These are phyloP conservation scores for Drosophila yooni DNA, from an alignment of 2,888 invertebrate genomes.

Conservation along the genomic window DNA sequence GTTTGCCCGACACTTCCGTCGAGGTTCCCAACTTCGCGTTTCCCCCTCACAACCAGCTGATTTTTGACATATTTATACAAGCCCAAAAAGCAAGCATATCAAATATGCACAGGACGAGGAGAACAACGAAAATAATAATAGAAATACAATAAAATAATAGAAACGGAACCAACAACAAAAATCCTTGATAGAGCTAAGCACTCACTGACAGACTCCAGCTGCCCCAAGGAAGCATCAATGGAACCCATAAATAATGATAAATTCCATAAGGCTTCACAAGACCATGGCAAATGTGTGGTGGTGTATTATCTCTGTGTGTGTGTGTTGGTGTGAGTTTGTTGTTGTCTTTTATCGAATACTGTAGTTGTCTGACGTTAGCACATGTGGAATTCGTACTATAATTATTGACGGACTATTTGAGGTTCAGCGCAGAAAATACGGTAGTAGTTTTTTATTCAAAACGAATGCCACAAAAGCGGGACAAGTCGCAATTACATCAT, in stretches of 20 bases:
- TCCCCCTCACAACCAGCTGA: slow-evolving; percentile 27
- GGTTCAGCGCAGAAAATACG: slow-evolving; percentile 85
- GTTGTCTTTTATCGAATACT: slow-evolving; percentile 23
- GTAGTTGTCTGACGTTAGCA: slow-evolving; percentile 27
- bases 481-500: slow-evolving; percentile 30
- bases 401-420: slow-evolving; percentile 57
- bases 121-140: slow-evolving; percentile 10
- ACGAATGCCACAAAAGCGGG: slow-evolving; percentile 35
- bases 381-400: slow-evolving; percentile 39
- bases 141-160: slow-evolving; percentile 2
- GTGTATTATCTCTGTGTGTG: slow-evolving; percentile 1
- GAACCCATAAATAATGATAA: slow-evolving; percentile 53
- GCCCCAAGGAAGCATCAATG: slow-evolving; percentile 22
- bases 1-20: slow-evolving; percentile 63
- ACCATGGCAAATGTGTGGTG: background rate
- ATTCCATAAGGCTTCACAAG: slow-evolving; percentile 21
- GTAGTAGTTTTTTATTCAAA: slow-evolving; percentile 85
- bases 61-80: slow-evolving; percentile 65
- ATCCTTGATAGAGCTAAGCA: slow-evolving; percentile 50
- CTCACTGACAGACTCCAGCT: slow-evolving; percentile 53
- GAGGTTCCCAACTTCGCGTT: background rate
- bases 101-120: slow-evolving; percentile 53
- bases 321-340: slow-evolving; percentile 4
- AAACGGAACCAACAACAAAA: slow-evolving; percentile 10
- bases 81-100: slow-evolving; percentile 53